A percentile compares a stretch with the other conserved stretches of the same genome.
Evolutionary conservation across 2,888 invertebrate genomes (phyloP).

Genomic region (Sesamia inferens): DNA sequence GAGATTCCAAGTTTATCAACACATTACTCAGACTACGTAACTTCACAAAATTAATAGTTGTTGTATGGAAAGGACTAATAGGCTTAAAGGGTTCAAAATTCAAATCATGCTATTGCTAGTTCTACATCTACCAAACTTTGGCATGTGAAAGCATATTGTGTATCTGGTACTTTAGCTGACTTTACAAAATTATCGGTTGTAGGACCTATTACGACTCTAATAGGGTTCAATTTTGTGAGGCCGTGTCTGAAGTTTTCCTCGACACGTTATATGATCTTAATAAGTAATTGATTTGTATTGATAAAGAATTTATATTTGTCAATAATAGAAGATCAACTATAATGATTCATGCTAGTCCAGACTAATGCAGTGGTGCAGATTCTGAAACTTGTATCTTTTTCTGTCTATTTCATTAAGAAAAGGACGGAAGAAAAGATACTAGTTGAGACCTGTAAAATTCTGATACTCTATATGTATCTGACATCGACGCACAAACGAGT

Average conservation of each 20-base stretch:
- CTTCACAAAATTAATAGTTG: slow-evolving; percentile 46
- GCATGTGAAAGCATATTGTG: slow-evolving; percentile 4
- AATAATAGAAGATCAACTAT: not conserved
- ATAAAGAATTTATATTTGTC: not conserved
- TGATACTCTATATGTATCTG: too few relatives aligned
- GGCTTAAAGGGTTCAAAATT: slow-evolving; percentile 25
- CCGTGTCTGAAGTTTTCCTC: not conserved
- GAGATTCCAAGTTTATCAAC: slow-evolving; percentile 53
- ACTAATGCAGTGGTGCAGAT: not conserved
- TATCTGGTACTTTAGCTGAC: not conserved
- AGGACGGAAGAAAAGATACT: too few relatives aligned
- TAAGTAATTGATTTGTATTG: not conserved
- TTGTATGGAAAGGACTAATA: slow-evolving; percentile 36
- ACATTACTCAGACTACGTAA: slow-evolving; percentile 48
- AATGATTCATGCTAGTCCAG: not conserved
- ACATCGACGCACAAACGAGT: too few relatives aligned
- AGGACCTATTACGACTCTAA: not conserved
- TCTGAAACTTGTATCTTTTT: too few relatives aligned
- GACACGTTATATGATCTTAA: not conserved
- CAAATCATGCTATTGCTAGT: slow-evolving; percentile 35
- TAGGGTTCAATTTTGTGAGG: not conserved
- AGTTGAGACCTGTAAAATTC: too few relatives aligned
- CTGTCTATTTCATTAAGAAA: too few relatives aligned
- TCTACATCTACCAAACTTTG: slow-evolving; percentile 17
- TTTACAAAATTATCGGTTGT: slow-evolving; percentile 2